Percentiles rank a stretch among this genome's conserved stretches.
These are phyloP conservation scores for Pseudotriccus pelzelni DNA, from an alignment of 2,797 vertebrate genomes.

Conservation along the genomic window DNA sequence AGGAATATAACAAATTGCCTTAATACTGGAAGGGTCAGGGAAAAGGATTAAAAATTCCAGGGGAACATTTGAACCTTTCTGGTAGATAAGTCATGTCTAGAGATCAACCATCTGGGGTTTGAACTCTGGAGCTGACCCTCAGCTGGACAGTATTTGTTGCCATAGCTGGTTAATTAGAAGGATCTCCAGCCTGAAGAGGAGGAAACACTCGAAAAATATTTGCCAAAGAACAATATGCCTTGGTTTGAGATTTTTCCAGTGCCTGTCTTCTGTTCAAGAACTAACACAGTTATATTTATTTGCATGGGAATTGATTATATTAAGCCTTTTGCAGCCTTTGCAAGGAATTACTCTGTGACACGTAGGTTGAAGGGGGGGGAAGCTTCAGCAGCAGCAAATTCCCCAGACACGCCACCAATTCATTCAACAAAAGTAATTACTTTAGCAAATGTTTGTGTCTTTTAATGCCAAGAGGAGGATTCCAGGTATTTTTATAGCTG, in stretches of 20 bases:
- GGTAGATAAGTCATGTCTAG: slow-evolving; percentile 14
- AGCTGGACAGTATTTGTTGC: slow-evolving; percentile 25
- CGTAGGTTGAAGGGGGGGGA: background rate
- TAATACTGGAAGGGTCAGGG: background rate
- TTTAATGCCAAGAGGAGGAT: slow-evolving; percentile 19
- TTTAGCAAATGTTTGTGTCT: slow-evolving; percentile 57
- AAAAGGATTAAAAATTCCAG: slow-evolving; percentile 18
- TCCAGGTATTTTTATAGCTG: slow-evolving; percentile 30
- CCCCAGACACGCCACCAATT: background rate
- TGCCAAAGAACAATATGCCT: background rate
- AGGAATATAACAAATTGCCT: slow-evolving; percentile 57
- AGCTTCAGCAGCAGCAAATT: slow-evolving; percentile 24
- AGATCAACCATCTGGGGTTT: slow-evolving; percentile 65
- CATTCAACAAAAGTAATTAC: slow-evolving; percentile 50
- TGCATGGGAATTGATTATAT: background rate
- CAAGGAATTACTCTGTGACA: background rate
- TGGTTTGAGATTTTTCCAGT: background rate
- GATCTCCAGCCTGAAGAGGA: slow-evolving; percentile 1
- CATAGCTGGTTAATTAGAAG: slow-evolving; percentile 53
- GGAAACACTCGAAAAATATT: slow-evolving; percentile 18
- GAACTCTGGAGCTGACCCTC: slow-evolving; percentile 55
- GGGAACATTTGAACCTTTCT: slow-evolving; percentile 70
- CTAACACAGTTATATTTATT: background rate
- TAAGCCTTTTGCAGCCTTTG: background rate
- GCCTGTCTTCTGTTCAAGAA: background rate